Evolutionary conservation across 2,888 invertebrate species (phyloP), one percentile per base, ranked within the genome.

Genomic region (Frankliniella intonsa): DNA sequence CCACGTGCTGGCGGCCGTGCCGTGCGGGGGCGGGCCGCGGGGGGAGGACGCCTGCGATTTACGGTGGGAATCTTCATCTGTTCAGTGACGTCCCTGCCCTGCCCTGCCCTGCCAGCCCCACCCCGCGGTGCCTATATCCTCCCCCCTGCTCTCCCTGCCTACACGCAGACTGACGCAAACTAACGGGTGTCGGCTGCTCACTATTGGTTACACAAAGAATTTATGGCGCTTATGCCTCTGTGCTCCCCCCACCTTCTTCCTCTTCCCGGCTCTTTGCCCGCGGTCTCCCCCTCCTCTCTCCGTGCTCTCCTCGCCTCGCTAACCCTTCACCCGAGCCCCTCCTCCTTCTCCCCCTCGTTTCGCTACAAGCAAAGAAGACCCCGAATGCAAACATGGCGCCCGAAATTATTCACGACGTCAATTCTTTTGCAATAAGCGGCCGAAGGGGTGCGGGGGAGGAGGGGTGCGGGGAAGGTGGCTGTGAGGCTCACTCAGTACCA

Each of bases 61-160:
- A 76, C 69, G 69, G 69, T 76, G 69, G 69, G 69, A 76, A 76
- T 76, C 25, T 25, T 69, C 69, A n/a, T 76, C 25, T 22, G 55
- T 55, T 55, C 55, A 19, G 55, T 55, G 55, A 55, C 19, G 55
- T 55, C 55, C 55, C 38, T 38, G 38, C 38, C 38, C 3, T 38
- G 38, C 38, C 38, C 38, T 38, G 62, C 62, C 17, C 62, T 14
- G 14, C n/a, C 62, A 38, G 38, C 62, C 17, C 9, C 55, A 14
- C 55, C 55, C 62, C 62, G 62, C 25, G 69, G 2, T 10, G 69
- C 10, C 22, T 22, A 22, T 22, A 11, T n/a, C 22, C 22, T n/a
- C 1, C 2, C 22, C n/a, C 69, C 7, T n/a, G 2, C 22, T 65
- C 65, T 62, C 62, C 62, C 62, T 19, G 9, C 10, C n/a, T 25